Conservation (phyloP, 2,113 vertebrate species). For the Hassar affinis region DNA sequence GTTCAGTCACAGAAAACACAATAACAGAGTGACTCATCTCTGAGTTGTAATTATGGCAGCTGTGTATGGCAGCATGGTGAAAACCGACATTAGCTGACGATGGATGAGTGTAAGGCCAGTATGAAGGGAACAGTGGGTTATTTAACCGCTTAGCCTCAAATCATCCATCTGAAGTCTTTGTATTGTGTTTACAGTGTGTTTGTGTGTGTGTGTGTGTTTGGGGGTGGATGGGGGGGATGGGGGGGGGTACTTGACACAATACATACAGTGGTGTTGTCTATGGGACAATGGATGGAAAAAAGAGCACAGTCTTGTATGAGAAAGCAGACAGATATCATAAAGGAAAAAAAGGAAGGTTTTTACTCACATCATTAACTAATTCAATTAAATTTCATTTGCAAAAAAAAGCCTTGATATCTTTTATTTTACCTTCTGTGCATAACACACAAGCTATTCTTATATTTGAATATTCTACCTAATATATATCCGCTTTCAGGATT, state of each 20-base stretch:
- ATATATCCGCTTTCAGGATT: not conserved
- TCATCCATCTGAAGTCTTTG: conserved; percentile 3
- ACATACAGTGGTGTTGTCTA: not conserved
- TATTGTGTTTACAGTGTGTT: not conserved
- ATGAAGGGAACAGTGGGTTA: conserved; percentile 5
- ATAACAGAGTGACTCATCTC: conserved; percentile 20
- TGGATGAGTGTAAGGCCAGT: not conserved
- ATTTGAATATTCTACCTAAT: not conserved
- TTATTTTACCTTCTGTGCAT: not conserved
- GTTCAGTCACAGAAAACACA: conserved; percentile 18
- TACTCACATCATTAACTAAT: not conserved
- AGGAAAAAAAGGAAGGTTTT: not conserved
- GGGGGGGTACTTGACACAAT: not conserved
- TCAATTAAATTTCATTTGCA: not conserved
- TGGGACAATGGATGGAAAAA: not conserved
- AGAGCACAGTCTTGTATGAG: not conserved
- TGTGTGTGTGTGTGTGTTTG: not conserved
- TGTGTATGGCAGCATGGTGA: not conserved
- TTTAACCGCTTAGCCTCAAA: conserved; percentile 5
- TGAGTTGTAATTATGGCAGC: not conserved
- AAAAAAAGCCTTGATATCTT: not conserved
- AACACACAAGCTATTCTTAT: not conserved
- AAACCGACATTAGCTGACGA: conserved; percentile 11
- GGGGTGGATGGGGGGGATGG: not conserved
- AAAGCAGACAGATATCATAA: not conserved